Conservation (phyloP, 2,888 invertebrate species). For the Noctua pronuba region DNA sequence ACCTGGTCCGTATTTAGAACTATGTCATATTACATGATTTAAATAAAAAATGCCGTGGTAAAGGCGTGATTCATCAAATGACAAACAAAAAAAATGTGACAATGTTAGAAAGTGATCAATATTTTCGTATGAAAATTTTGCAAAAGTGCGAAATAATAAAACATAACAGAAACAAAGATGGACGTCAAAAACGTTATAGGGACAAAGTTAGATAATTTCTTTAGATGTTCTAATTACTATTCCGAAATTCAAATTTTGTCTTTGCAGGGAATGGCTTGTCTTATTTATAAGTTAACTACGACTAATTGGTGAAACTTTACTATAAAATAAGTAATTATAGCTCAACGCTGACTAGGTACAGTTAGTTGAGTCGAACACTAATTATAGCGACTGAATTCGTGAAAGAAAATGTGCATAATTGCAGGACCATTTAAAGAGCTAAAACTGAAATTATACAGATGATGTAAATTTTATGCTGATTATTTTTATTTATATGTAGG, state of each 20-base stretch:
- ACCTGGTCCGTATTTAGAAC: too few species aligned
- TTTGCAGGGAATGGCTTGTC: not conserved
- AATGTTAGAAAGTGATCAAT: not conserved
- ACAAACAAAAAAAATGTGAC: not conserved
- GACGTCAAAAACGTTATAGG: not conserved
- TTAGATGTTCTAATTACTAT: slow-evolving; percentile 12
- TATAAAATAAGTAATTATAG: slow-evolving; percentile 11
- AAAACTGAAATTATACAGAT: slow-evolving; percentile 14
- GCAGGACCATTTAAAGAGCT: not conserved
- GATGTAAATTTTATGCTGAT: not conserved
- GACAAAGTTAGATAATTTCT: not conserved
- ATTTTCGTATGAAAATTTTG: not conserved
- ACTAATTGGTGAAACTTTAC: slow-evolving; percentile 39
- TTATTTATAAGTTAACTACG: slow-evolving; percentile 27
- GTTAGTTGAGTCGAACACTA: slow-evolving; percentile 7
- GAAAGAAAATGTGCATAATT: slow-evolving; percentile 10
- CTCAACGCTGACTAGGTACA: not conserved
- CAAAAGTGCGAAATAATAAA: not conserved
- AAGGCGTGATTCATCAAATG: not conserved
- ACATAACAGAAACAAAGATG: not conserved
- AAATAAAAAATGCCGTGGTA: not conserved
- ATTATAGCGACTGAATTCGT: slow-evolving; percentile 6
- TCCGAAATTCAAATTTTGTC: slow-evolving; percentile 1
- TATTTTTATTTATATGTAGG: not conserved
- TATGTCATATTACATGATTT: not conserved